A percentile compares a stretch with the other conserved stretches of the same genome.
These are phyloP conservation scores for Mycogona germanica DNA, from an alignment of 2,888 invertebrate species.

Conservation along the genomic window DNA sequence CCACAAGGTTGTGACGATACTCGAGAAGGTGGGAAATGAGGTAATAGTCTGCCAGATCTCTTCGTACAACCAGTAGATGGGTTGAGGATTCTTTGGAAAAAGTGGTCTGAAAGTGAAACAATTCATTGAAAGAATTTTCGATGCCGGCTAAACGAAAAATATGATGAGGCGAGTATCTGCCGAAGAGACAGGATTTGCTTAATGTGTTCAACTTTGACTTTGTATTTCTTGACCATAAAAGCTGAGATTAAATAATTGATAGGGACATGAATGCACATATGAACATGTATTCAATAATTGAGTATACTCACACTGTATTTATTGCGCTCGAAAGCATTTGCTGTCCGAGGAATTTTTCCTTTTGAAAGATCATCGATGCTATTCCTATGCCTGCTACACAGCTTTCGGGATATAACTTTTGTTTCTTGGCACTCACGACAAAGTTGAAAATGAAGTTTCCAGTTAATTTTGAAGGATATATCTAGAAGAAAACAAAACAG, in stretches of 20 bases:
- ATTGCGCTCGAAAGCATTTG: conserved; percentile 11
- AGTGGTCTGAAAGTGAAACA: conserved; percentile 6
- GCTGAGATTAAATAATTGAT: no score
- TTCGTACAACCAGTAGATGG: conserved; percentile 15
- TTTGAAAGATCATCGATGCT: conserved; percentile 13
- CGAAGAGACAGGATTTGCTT: no score
- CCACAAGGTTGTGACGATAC: conserved; percentile 1
- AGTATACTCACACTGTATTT: conserved; percentile 11
- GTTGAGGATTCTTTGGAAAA: conserved; percentile 5
- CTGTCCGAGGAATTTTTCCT: conserved; percentile 6
- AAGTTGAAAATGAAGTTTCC: conserved; percentile 19
- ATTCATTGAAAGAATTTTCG: background rate
- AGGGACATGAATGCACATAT: no score
- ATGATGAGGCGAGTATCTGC: background rate
- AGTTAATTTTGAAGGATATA: conserved; percentile 11
- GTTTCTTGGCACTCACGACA: conserved; percentile 11
- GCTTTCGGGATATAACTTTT: conserved; percentile 15
- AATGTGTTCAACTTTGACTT: no score
- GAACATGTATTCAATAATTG: no score
- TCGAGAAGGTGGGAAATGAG: background rate
- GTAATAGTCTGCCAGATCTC: conserved; percentile 11
- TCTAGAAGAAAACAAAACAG: background rate
- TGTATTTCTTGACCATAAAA: no score
- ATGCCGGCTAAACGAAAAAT: background rate
- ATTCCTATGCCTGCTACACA: conserved; percentile 15